Base-by-base conservation (phyloP, 1,140 invertebrate genomes). In the Drusus annulatus region DNA sequence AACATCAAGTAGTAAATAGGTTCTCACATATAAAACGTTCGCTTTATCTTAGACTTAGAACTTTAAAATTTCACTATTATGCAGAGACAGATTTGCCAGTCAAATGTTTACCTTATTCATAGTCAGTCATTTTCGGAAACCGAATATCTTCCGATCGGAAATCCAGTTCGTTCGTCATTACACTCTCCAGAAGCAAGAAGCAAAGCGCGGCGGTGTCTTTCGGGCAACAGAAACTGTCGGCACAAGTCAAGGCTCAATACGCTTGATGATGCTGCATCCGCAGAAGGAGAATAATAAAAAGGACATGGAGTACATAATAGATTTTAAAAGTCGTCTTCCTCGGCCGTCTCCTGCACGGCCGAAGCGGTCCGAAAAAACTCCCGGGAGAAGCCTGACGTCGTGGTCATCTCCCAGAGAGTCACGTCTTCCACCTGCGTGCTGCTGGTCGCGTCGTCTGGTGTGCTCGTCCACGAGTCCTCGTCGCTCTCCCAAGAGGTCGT, bases 351-450 rank as follows among this genome's bases (percentile, higher is more conserved):
- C 86, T 85, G 87, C 87, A 86, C 88, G 87, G 87, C 87, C 88
- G 81, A 76, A 65, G 86, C 87, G 82, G 86, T 86, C 84, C 88
- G 89, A 90, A 89, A 90, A 90, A 90, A 89, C 88, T 89, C 89
- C 54, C 62, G 23, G 10, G 71, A 36, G 56, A 63, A 79, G 3
- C 71, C 82, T 3, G 80, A 80, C 28, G 60, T 81, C 0, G 82
- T 79, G 3, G 80, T 83, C 19, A 73, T 50, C 62, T 81, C 82
- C 80, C 80, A 81, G 3, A 62, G 13, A 13, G 82, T 76, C 4
- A 79, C 73, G 58, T 83, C 82, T 3, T 83, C 82, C 19, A 79
- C 45, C 31, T 78, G 80, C 28, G 79, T 81, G 63, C 80, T 81
- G 60, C 76, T 81, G 17, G 62, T 10, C 52, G 50, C 23, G 23